Base-by-base conservation (phyloP, 2,113 vertebrate species). In the Grantiella picta region DNA sequence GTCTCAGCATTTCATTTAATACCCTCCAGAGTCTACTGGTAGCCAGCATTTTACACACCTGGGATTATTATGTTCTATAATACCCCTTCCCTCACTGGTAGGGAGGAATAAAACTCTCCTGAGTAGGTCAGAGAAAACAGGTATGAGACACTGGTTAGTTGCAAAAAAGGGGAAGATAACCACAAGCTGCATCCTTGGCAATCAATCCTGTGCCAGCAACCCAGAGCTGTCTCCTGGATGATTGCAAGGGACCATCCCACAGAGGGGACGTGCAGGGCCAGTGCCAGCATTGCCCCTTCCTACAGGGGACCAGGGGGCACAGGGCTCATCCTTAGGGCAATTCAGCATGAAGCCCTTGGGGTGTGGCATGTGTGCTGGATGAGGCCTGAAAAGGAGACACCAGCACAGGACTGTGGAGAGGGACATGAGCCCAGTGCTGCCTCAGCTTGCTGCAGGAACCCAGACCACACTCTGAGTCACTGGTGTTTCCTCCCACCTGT, bases 351-450 rank as follows among this genome's bases (percentile, higher is more conserved):
- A 59, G 31, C 12, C 47, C 71, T 53, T 1, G 1, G 44, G 13
- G 11, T 6, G 2, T 5, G n/a, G 56, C 47, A 86, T 20, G 12
- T 23, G 22, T 42, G 57, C 44, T 3, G 3, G 50, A 38, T 16
- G 63, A 83, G 42, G 12, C 23, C 60, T 2, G 29, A 16, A n/a
- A 4, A 16, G 36, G 47, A 61, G 28, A 24, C 16, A 5, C 21
- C 5, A 4, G 18, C n/a, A 52, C 1, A 23, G 61, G 38, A 35
- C 31, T 2, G 1, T 2, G 5, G 29, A 1, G 0, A 70, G 60
- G 42, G 52, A 23, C 0, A 0, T 5, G 12, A 78, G 33, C 68
- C 47, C 81, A 33, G 33, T 0, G 0, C n/a, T 7, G 7, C 10
- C 35, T 42, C 63, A 36, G 38, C 54, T 53, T 14, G 4, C 60